These are phyloP conservation scores for Drosophila melanosoma DNA, from an alignment of 2,888 invertebrate genomes.

Conservation along the genomic window DNA sequence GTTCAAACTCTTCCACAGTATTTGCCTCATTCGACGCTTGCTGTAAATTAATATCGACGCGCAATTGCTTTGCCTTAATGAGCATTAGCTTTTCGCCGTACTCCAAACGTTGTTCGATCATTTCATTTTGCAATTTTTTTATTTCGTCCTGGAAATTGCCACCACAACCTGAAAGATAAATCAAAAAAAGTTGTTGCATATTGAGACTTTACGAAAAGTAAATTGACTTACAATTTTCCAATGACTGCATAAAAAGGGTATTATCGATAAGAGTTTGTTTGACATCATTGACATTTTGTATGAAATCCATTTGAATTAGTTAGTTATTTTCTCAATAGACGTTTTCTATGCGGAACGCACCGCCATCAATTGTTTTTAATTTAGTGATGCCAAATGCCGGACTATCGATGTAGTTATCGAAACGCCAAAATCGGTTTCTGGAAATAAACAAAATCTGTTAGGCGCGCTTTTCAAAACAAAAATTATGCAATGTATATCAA, in stretches of 20 bases:
- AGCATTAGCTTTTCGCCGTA: background rate
- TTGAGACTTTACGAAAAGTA: background rate
- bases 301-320: background rate
- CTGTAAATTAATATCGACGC: background rate
- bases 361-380: background rate
- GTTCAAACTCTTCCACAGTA: slow-evolving; percentile 4
- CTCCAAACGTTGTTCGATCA: background rate
- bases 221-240: slow-evolving; percentile 3
- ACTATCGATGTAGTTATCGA: background rate
- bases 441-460: background rate
- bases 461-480: background rate
- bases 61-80: slow-evolving; percentile 1
- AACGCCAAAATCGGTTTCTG: background rate
- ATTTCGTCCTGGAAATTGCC: slow-evolving; percentile 2
- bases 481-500: background rate
- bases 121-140: background rate
- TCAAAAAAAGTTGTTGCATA: background rate
- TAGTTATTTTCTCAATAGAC: background rate
- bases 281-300: background rate
- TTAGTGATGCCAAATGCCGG: background rate
- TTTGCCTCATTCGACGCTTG: background rate
- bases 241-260: slow-evolving; percentile 2
- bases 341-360: background rate
- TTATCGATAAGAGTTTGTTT: slow-evolving; percentile 3
- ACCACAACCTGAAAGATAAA: background rate